Evolutionary conservation across 2,113 vertebrate genomes (phyloP).

Genomic region (Sturnira hondurensis): DNA sequence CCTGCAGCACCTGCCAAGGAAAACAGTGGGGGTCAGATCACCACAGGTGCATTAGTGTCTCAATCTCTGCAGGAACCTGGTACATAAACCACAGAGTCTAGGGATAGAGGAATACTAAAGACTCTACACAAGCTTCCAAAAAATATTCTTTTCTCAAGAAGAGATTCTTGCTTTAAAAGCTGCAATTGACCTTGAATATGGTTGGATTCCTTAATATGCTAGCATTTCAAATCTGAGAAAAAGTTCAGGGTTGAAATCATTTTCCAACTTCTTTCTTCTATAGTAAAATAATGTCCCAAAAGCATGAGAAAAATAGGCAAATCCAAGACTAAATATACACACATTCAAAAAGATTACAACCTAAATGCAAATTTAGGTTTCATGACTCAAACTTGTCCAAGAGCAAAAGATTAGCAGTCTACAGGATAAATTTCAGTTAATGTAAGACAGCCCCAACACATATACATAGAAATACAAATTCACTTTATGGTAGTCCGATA

Average conservation of each 20-base stretch:
- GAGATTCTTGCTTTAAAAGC: neutral
- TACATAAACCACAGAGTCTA: neutral
- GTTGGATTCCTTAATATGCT: neutral
- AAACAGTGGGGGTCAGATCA: constrained; percentile 28
- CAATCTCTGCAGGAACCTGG: neutral
- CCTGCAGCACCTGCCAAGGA: constrained; percentile 91
- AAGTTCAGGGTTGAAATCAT: neutral
- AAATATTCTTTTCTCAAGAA: neutral
- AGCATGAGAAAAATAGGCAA: neutral
- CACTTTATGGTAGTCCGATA: neutral
- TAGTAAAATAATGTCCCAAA: neutral
- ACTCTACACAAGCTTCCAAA: neutral
- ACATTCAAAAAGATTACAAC: neutral
- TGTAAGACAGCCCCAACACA: neutral
- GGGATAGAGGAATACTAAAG: neutral
- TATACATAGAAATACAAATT: neutral
- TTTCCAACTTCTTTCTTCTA: constrained; percentile 19
- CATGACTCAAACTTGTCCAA: neutral
- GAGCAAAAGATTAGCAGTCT: neutral
- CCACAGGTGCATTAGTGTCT: neutral
- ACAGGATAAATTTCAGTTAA: neutral
- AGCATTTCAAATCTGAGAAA: neutral
- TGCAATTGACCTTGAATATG: neutral
- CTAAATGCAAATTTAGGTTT: neutral
- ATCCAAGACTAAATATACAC: neutral